Base-by-base conservation (phyloP, 1,140 invertebrate species). In the Camponotus vicinus region DNA sequence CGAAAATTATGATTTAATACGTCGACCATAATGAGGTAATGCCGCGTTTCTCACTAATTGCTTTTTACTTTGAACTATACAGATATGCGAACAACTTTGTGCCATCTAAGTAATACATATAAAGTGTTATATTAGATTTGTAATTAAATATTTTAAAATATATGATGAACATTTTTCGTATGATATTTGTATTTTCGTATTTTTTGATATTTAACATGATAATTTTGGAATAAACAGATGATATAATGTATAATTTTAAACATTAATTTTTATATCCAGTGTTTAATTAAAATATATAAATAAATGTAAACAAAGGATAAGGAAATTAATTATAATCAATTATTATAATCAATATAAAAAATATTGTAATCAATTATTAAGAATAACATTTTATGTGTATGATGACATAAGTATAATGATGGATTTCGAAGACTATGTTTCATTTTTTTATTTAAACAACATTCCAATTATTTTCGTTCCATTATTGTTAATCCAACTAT, bases 81-180 rank as follows among this genome's bases (percentile, higher is more conserved):
- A 52, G 49, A 52, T 18, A 66, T 5, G 5, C 4, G 1, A 21
- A 55, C 27, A 3, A 76, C 18, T 21, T 40, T 21, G 2, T n/a
- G 34, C 3, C 7, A 78, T 11, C 5, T 66, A 61, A 42, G 32
- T 63, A 77, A 13, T 15, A 37, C 0, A 32, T 4, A 27, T 42
- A 15, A 76, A 40, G 15, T 42, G n/a, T 37, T 18, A 76, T 40
- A 34, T 63, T 76, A 40, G 27, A 1, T 61, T 76, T 57, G 7
- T 61, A 73, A 27, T 73, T 73, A 76, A 8, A 21, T 32, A 32
- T 32, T 64, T 37, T 37, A 75, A 75, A 73, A 37, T 37, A 9
- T 18, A 69, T 2, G 42, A 42, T 15, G 8, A 3, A 0, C 55
- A 40, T 75, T 75, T 75, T 59, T 9, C 27, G n/a, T 75, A 32